Evolutionary conservation across 1,140 invertebrate genomes (phyloP), one percentile per base, ranked within the genome.

Genomic region (Drosophila oshimai): DNA sequence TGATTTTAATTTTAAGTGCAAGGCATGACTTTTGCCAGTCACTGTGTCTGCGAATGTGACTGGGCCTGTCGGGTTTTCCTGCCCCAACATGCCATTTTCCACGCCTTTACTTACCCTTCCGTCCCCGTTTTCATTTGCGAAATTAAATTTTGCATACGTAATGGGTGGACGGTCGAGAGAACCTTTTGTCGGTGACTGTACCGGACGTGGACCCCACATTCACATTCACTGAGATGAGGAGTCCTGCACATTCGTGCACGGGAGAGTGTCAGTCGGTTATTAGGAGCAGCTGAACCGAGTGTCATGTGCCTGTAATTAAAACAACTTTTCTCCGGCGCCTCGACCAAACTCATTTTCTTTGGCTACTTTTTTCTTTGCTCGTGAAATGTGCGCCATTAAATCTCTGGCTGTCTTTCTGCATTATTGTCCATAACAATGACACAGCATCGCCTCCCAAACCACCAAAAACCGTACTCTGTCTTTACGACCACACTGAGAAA

Each of bases 61-160:
- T 44, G 26, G 7, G 13, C 39, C 26, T 54, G 24, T n/a, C 46
- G 26, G 62, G 12, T n/a, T n/a, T n/a, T n/a, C n/a, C 15, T 41
- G 58, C 29, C 22, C 29, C 22, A 24, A 22, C 44, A 36, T 58
- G 54, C 45, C 54, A 17, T 50, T 36, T 39, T 47, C 18, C 41
- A 39, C 18, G 57, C 24, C 33, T 47, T 20, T 28, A n/a, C 55
- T 24, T 31, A 15, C 49, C 49, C 64, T 20, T 49, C 26, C 34
- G 15, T 33, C 28, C 42, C n/a, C 60, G 47, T 45, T 84, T 70
- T 74, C 80, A 86, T 75, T 86, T 84, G 74, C 42, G 60, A 58
- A 75, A 84, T 84, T 86, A 84, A 79, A 84, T 84, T 84, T 86
- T 84, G 79, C 79, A 84, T 84, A 79, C 51, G 37, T 46, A 86